Conservation (phyloP, 2,113 vertebrate genomes). For the Machaerirhynchus nigripectus region DNA sequence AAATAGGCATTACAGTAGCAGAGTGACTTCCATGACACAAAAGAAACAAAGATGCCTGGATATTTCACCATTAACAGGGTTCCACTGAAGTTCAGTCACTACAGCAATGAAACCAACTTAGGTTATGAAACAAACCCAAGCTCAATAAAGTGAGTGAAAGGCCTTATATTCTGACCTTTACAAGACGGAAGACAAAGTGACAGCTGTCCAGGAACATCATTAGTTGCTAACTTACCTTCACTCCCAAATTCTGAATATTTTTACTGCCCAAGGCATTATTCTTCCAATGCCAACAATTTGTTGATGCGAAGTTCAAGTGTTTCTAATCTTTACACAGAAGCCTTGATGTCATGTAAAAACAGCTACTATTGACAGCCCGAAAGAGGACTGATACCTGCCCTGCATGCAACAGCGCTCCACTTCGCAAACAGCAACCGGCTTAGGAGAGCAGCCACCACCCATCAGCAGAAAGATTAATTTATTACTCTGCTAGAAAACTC, state of each 20-base stretch:
- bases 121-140: not conserved
- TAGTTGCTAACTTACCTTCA: not conserved
- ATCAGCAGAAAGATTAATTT: not conserved
- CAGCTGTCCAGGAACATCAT: not conserved
- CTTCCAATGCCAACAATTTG: not conserved
- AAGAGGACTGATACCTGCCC: not conserved
- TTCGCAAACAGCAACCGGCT: rapidly evolving
- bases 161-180: not conserved
- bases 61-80: not conserved
- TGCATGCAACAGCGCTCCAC: not conserved
- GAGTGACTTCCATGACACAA: not conserved
- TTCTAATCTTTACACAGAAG: not conserved
- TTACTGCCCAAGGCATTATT: not conserved
- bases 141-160: not conserved
- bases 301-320: not conserved
- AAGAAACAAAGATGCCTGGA: not conserved
- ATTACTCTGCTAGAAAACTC: not conserved
- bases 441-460: not conserved
- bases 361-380: not conserved
- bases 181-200: not conserved
- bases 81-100: not conserved
- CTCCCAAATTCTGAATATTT: not conserved
- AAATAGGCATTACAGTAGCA: not conserved
- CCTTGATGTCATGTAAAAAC: not conserved
- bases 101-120: not conserved